These are phyloP conservation scores for Pangasius krempfi DNA, from an alignment of 2,797 vertebrate genomes.

Conservation along the genomic window DNA sequence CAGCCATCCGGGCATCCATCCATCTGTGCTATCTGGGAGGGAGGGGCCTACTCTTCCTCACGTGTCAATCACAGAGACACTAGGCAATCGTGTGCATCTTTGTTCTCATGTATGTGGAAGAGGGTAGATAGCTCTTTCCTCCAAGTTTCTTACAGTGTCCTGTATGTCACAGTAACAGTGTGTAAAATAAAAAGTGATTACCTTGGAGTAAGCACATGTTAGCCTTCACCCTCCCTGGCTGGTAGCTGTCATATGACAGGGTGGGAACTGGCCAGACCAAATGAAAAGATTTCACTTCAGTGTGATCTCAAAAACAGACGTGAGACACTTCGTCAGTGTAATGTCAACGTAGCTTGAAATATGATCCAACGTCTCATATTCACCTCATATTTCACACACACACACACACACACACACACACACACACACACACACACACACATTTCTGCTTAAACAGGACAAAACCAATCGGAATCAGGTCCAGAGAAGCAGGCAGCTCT, in stretches of 20 bases:
- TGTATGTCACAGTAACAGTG: not conserved
- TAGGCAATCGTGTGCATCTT: not conserved
- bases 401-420: no score
- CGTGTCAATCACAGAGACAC: not conserved
- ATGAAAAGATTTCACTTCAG: not conserved
- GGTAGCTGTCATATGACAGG: not conserved
- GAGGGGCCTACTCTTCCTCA: not conserved
- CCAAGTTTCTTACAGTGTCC: no score
- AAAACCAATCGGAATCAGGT: not conserved
- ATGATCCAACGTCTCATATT: not conserved
- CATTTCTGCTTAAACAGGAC: not conserved
- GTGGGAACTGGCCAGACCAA: not conserved
- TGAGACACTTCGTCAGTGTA: not conserved
- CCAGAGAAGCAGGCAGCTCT: conserved; percentile 47
- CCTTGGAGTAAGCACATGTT: not conserved
- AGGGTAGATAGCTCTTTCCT: not conserved
- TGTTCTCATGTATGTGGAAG: not conserved
- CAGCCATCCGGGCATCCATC: not conserved
- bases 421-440: no score
- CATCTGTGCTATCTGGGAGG: not conserved
- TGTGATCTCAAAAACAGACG: not conserved
- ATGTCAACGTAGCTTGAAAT: not conserved
- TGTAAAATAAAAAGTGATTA: not conserved
- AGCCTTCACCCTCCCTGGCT: not conserved
- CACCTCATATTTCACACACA: no score